Evolutionary conservation across 2,797 vertebrate genomes (phyloP).

Genomic region (Chromobotia macracanthus): DNA sequence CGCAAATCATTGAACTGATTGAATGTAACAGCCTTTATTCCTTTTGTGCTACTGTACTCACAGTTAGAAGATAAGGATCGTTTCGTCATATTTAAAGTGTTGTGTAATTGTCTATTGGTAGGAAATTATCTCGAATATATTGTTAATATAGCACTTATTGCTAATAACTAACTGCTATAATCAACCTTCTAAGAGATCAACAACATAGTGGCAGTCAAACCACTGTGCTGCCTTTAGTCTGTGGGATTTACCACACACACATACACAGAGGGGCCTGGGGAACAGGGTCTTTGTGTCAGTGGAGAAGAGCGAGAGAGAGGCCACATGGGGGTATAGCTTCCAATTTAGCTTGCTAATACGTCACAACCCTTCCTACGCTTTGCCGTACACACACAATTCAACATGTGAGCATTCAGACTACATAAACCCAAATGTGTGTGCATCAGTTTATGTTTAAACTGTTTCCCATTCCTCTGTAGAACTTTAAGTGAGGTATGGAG

Average conservation of each 20-base stretch:
- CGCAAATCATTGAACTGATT: too few species aligned
- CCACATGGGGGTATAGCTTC: slow-evolving; percentile 39
- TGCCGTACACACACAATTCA: slow-evolving; percentile 51
- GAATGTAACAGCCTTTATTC: too few species aligned
- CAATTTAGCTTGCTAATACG: slow-evolving; percentile 35
- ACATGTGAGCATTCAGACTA: slow-evolving; percentile 35
- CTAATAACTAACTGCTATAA: background rate
- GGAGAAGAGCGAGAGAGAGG: slow-evolving; percentile 31
- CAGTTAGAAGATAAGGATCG: too few species aligned
- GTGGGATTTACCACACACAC: slow-evolving; percentile 39
- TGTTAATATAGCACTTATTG: background rate
- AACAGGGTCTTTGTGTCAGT: slow-evolving; percentile 45
- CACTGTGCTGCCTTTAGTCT: slow-evolving; percentile 11
- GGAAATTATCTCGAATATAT: too few species aligned
- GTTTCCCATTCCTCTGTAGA: slow-evolving; percentile 6
- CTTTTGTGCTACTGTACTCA: too few species aligned
- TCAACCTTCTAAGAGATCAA: slow-evolving; percentile 40
- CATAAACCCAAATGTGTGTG: slow-evolving; percentile 18
- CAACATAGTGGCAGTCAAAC: slow-evolving; percentile 47
- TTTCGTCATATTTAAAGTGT: too few species aligned
- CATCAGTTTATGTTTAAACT: slow-evolving; percentile 7
- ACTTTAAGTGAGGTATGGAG: background rate
- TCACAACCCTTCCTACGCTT: slow-evolving; percentile 36
- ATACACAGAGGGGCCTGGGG: slow-evolving; percentile 40
- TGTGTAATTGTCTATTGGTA: too few species aligned